Conservation (phyloP, 23 tunicate genomes). For the Oikopleura vanhoeffeni region DNA sequence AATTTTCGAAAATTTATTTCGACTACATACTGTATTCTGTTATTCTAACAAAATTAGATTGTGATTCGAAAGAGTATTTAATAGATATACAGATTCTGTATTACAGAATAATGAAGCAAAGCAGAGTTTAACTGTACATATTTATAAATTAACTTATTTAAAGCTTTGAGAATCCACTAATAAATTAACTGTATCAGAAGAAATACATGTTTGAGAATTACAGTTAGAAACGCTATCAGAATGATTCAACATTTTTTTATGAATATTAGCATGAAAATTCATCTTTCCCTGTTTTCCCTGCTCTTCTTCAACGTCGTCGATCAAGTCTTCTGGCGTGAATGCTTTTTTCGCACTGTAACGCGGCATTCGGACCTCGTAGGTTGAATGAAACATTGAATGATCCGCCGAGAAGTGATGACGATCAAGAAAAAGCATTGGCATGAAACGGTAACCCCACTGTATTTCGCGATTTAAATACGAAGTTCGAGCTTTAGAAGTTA, state of each 20-base stretch:
- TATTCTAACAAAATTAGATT: too few relatives aligned
- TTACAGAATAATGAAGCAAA: too few relatives aligned
- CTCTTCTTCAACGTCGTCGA: too few relatives aligned
- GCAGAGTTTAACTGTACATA: too few relatives aligned
- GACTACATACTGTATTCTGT: too few relatives aligned
- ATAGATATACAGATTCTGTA: too few relatives aligned
- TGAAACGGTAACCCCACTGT: constrained; percentile 70
- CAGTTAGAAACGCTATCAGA: background rate
- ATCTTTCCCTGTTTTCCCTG: too few relatives aligned
- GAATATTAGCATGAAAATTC: too few relatives aligned
- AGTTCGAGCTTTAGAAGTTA: constrained; percentile 52
- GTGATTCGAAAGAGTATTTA: too few relatives aligned
- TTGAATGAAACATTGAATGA: constrained; percentile 61
- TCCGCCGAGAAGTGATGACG: constrained; percentile 56
- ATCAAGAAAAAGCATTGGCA: constrained; percentile 48
- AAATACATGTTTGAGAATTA: background rate
- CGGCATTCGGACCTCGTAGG: constrained; percentile 28
- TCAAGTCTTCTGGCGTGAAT: too few relatives aligned
- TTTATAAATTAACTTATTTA: too few relatives aligned
- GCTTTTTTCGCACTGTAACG: background rate
- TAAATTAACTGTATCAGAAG: background rate
- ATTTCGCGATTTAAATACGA: constrained; percentile 59
- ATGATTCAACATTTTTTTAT: background rate
- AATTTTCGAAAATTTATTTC: too few relatives aligned
- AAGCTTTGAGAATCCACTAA: background rate